These are phyloP conservation scores for Trichogramma dendrolimi DNA, from an alignment of 2,888 invertebrate genomes.

Conservation along the genomic window DNA sequence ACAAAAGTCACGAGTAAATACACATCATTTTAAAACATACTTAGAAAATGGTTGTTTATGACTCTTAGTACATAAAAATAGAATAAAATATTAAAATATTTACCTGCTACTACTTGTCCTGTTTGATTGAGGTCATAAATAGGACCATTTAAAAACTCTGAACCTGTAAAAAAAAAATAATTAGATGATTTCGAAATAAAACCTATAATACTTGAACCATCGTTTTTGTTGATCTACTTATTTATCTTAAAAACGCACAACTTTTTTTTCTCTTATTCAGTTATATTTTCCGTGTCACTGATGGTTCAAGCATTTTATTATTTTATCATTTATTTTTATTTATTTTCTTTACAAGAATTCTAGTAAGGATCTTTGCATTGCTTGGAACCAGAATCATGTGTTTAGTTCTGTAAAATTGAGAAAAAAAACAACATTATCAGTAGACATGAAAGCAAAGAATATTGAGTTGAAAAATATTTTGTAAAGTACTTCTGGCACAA, in stretches of 20 bases:
- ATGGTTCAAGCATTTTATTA: slow-evolving; percentile 19
- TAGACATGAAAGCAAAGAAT: slow-evolving; percentile 6
- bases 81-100: slow-evolving; percentile 30
- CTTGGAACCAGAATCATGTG: slow-evolving; percentile 12
- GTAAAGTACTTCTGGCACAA: neutral
- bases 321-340: slow-evolving; percentile 6
- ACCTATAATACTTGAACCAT: slow-evolving; percentile 30
- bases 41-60: neutral
- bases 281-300: neutral
- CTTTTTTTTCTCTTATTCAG: neutral
- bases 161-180: slow-evolving; percentile 49
- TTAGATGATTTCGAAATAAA: slow-evolving; percentile 26
- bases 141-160: slow-evolving; percentile 64
- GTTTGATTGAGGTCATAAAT: slow-evolving; percentile 81
- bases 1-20: slow-evolving; percentile 36
- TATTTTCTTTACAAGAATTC: neutral
- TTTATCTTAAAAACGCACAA: neutral
- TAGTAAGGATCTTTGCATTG: neutral
- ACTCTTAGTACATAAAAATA: neutral
- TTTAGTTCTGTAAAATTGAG: slow-evolving; percentile 24
- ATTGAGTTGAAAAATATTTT: neutral
- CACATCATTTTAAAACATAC: neutral
- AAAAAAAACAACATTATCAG: slow-evolving; percentile 17
- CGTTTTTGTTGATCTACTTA: slow-evolving; percentile 16
- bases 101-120: slow-evolving; percentile 81